phyloP scores from a whole-genome alignment of 2,888 invertebrate species.

The Catocala fraxini region DNA sequence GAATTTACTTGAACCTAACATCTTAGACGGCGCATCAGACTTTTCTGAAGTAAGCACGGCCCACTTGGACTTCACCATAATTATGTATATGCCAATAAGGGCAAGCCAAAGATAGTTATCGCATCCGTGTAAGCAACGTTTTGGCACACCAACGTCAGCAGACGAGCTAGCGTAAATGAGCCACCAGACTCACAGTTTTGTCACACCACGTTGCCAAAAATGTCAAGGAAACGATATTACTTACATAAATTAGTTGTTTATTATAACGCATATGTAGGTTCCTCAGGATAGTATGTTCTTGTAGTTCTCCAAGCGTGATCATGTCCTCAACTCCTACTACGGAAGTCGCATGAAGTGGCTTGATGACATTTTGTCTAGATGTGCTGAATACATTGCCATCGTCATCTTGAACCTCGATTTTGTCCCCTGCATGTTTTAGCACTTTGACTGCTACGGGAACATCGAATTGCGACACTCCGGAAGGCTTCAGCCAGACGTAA shows the following conservation, averaged over 20 bases:
- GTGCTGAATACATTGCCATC: slow-evolving; percentile 92
- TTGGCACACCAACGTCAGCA: no score
- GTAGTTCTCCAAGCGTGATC: slow-evolving; percentile 97
- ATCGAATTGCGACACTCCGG: slow-evolving; percentile 91
- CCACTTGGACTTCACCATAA: no score
- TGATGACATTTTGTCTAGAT: slow-evolving; percentile 88
- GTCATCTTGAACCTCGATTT: slow-evolving; percentile 94
- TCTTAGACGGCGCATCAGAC: no score
- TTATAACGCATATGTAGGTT: slow-evolving; percentile 96
- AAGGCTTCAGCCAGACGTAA: slow-evolving; percentile 95
- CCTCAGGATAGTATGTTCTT: slow-evolving; percentile 97
- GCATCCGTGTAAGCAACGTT: no score
- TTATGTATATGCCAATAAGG: no score
- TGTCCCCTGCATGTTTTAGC: slow-evolving; percentile 91
- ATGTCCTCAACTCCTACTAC: slow-evolving; percentile 96
- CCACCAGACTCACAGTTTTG: no score
- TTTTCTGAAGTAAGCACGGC: no score
- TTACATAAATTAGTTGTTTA: slow-evolving; percentile 96
- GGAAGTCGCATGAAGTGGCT: slow-evolving; percentile 93
- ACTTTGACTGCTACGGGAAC: slow-evolving; percentile 95
- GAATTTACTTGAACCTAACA: no score
- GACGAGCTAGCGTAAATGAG: no score
- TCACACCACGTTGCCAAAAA: no score
- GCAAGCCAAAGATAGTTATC: no score
- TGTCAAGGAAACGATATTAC: slow-evolving; percentile 60